phyloP scores from a whole-genome alignment of 2,797 vertebrate species.

The Enteromius radiatus region DNA sequence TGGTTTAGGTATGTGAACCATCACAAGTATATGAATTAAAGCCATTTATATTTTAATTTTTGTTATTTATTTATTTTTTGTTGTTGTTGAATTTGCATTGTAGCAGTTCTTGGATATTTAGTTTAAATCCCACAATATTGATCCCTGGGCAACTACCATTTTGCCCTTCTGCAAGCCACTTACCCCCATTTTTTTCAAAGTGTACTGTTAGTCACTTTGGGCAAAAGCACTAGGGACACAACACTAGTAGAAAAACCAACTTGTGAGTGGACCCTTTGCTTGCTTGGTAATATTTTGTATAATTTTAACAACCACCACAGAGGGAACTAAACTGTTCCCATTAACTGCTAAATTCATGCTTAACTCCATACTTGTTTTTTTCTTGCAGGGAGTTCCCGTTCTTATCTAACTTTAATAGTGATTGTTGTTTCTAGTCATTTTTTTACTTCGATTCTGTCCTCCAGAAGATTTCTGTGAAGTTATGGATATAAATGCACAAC shows the following conservation, averaged over 20 bases:
- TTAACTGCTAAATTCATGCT: background rate
- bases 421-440: background rate
- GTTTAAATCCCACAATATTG: conserved; percentile 3
- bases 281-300: background rate
- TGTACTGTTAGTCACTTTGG: conserved; percentile 13
- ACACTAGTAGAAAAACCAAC: background rate
- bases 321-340: background rate
- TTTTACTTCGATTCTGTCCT: background rate
- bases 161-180: conserved; percentile 1
- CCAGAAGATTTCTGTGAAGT: background rate
- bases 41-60: no score
- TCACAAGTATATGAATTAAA: background rate
- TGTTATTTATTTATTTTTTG: background rate
- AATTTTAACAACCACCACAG: background rate
- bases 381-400: background rate
- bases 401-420: background rate
- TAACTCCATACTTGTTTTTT: background rate
- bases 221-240: background rate
- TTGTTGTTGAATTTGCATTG: no score
- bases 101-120: no score
- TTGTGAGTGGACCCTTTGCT: background rate
- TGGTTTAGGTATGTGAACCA: background rate
- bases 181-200: conserved; percentile 5
- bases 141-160: conserved; percentile 2
- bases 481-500: background rate